Base-by-base conservation (phyloP, 2,113 vertebrate species). In the Lepus americanus region DNA sequence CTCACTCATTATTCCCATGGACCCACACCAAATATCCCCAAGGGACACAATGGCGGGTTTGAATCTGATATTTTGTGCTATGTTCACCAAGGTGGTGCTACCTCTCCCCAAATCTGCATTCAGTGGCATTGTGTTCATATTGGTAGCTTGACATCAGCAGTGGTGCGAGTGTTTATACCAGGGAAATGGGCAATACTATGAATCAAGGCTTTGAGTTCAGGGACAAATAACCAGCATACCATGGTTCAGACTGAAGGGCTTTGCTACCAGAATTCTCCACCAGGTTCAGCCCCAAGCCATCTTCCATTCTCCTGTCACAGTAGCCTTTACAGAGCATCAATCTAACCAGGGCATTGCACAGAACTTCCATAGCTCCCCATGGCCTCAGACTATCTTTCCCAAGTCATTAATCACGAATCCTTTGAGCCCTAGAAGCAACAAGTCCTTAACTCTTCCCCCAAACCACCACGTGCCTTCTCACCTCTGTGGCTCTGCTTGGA, bases 1-100 rank as follows among this genome's bases (percentile, higher is more conserved):
- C 53, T 64, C n/a, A 7, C n/a, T 63, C 0, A 5, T 1, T 13
- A 12, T 39, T 70, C 66, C 82, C 1, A 6, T 0, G 25, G 44
- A 51, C 2, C n/a, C 49, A n/a, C 13, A n/a, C 19, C n/a, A 33
- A 70, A 66, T 31, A 72, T 61, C 64, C 13, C 10, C 20, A 51
- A 51, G 67, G 39, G 27, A 55, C 25, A 20, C 12, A 36, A 3
- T 4, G 4, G 51, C 13, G 7, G 13, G 2, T 44, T 51, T 13
- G 22, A 20, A 31, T 73, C 86, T 39, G 33, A 7, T 3, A 1
- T 51, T n/a, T 53, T 11, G 59, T 10, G 12, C 49, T 4, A 4
- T 5, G 9, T 11, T 72, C 10, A 33, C 53, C 31, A 67, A 64
- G 33, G 20, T 23, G 23, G 2, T 4, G 12, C 49, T 6, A 12